These are phyloP conservation scores for Trinorchestia longiramus DNA, from an alignment of 1,140 invertebrate species.

Conservation along the genomic window DNA sequence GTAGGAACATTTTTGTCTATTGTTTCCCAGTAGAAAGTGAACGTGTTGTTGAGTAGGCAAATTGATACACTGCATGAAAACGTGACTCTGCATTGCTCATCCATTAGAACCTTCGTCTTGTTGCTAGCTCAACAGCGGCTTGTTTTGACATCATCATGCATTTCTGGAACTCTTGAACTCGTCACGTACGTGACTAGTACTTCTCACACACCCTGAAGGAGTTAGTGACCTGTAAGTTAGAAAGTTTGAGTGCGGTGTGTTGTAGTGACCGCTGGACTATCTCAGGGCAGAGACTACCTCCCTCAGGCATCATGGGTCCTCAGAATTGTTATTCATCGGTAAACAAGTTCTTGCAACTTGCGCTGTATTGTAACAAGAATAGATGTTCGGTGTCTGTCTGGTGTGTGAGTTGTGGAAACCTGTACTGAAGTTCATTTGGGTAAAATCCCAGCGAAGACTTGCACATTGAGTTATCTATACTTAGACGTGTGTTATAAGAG, in stretches of 20 bases:
- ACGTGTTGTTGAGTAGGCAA: background rate
- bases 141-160: background rate
- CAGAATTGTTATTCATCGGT: background rate
- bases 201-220: background rate
- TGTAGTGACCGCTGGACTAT: background rate
- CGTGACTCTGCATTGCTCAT: too few relatives aligned
- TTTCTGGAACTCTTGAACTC: background rate
- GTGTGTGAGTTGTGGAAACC: background rate
- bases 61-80: background rate
- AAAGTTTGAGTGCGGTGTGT: background rate
- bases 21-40: background rate
- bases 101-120: too few relatives aligned
- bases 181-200: background rate
- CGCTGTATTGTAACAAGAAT: background rate
- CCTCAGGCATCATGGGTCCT: background rate
- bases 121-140: background rate
- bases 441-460: background rate
- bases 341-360: background rate
- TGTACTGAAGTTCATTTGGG: too few relatives aligned
- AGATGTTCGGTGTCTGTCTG: background rate
- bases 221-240: background rate
- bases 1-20: background rate
- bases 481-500: background rate
- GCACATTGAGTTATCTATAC: background rate
- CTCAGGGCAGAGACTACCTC: background rate